Evolutionary conservation across 2,888 invertebrate species (phyloP), one percentile per base, ranked within the genome.

Genomic region (Sinhomidia bicolor): DNA sequence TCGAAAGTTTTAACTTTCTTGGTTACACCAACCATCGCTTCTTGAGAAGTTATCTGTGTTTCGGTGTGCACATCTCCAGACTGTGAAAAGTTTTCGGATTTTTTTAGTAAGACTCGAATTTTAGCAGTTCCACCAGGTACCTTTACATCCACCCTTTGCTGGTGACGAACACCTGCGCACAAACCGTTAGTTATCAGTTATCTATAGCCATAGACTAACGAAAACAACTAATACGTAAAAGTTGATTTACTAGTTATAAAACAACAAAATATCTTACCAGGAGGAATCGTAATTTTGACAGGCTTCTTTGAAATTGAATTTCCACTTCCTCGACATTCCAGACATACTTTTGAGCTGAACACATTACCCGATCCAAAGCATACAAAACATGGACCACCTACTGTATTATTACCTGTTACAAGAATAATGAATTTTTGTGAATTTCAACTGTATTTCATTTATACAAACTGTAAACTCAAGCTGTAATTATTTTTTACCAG

Each of bases 1-100:
- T 99, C 98, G 89, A 99, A 95, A 5, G 99, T 99, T 93, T 98
- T 97, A 92, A 99, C 95, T 92, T 97, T 95, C 87, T 98, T 96
- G 0, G 97, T 96, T n/a, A 99, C 99, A 5, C 99, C 99, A 26
- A 99, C 94, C 5, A 98, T 93, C 0, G 99, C 98, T 94, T 99
- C 99, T 0, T 98, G 95, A 10, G 99, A 93, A 0, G 98, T 98
- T 90, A 99, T 96, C 92, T 96, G 95, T 0, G 97, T 97, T 92
- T 99, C 98, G 17, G 98, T 98, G 93, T 99, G 98, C 0, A 99
- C 96, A 93, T 99, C 99, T 0, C 99, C 99, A 90, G 99, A 99
- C 74, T 99, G 95, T 89, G 95, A 95, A 94, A 99, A 99, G 93
- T 97, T 97, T 90, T 95, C 95, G 23, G 98, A 99, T 91, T 96